Evolutionary conservation across 2,797 vertebrate species (phyloP), one percentile per base, ranked within the genome.

Genomic region (Craterocephalus amniculus): DNA sequence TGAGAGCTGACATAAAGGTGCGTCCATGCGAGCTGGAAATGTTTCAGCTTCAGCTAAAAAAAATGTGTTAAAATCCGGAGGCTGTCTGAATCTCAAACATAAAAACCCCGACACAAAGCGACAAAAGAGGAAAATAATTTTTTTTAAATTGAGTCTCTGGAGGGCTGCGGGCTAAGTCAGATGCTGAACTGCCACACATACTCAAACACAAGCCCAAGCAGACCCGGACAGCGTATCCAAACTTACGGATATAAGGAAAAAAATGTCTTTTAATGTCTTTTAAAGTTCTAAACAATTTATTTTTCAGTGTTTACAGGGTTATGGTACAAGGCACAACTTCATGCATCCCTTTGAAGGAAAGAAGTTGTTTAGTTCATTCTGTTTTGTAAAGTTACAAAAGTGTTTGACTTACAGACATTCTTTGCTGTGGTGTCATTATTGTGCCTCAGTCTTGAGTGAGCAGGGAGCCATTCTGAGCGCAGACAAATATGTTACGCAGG

Each of bases 11-110:
- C 34, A 35, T 60, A 49, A 69, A 69, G 35, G 54, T 18, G 43
- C 14, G 14, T 64, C 51, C 31, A n/a, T 22, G 32, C 11, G 1
- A 57, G 35, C 16, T 40, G 6, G 12, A 71, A 62, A 40, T 63
- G 54, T 73, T 66, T 65, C 58, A 76, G 34, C 20, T 11, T 57
- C n/a, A n/a, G 48, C 43, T 64, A 10, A 40, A 62, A 45, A 38
- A 31, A 55, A 20, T 20, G 4, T 22, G 8, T 26, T 22, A 4
- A 56, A 36, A 35, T 34, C 58, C 14, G 18, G 22, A 55, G 48
- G 64, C 59, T 63, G 27, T 22, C 6, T 43, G 27, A 57, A 34
- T 43, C n/a, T 49, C 27, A 35, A 36, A 22, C 34, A 51, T 54
- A 24, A 52, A 72, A 49, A 69, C 11, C 48, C 52, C 48, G 26